These are phyloP conservation scores for Decapterus maruadsi DNA, from an alignment of 2,797 vertebrate genomes.

Conservation along the genomic window DNA sequence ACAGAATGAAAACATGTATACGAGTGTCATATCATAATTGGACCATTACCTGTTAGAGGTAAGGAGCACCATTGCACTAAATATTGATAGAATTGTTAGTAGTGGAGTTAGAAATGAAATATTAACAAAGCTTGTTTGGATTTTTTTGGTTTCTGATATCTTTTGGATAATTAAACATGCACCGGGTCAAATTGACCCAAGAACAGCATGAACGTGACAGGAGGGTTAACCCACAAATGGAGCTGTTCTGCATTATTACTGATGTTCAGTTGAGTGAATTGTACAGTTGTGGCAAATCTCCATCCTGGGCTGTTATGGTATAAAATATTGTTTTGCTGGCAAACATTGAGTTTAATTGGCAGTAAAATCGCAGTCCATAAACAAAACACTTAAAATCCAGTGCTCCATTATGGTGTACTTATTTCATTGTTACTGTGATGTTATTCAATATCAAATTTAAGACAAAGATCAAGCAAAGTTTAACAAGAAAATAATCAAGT, in stretches of 20 bases:
- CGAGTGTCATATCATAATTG: no score
- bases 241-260: background rate
- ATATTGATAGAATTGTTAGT: no score
- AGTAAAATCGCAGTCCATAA: constrained; percentile 1
- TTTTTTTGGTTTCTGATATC: no score
- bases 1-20: no score
- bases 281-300: constrained; percentile 9
- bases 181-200: no score
- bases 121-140: no score
- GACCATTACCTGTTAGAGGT: no score
- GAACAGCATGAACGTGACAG: no score
- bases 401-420: constrained; percentile 10
- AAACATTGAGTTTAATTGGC: constrained; percentile 13
- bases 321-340: constrained; percentile 8
- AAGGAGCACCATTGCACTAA: no score
- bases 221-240: constrained; percentile 11
- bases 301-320: background rate
- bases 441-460: constrained; percentile 10
- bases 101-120: no score
- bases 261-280: constrained; percentile 17
- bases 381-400: constrained; percentile 9
- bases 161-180: no score
- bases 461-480: constrained; percentile 10
- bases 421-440: constrained; percentile 5
- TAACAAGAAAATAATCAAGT: constrained; percentile 8